A percentile compares a stretch with the other conserved stretches of the same genome.
Conservation (phyloP, 1,140 invertebrate species). For the Triops cancriformis region DNA sequence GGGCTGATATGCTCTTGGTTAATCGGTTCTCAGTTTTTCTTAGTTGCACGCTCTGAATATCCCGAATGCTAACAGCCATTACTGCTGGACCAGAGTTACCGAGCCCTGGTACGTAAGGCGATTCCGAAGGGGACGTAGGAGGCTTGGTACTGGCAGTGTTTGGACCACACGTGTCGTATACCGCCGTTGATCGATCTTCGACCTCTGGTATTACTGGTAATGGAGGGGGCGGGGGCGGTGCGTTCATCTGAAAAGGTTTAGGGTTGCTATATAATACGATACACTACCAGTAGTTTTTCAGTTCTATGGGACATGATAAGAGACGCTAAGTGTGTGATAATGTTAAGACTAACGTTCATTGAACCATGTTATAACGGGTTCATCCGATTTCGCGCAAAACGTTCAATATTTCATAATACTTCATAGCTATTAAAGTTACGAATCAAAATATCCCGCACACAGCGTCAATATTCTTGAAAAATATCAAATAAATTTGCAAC, state of each 20-base stretch:
- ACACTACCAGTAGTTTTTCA: too few relatives aligned
- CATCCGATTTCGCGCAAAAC: too few relatives aligned
- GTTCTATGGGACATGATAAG: too few relatives aligned
- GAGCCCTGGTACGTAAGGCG: constrained; percentile 19
- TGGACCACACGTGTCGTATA: constrained; percentile 1
- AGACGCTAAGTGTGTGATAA: too few relatives aligned
- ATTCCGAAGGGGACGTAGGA: neutral
- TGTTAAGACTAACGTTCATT: too few relatives aligned
- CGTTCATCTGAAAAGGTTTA: constrained; percentile 16
- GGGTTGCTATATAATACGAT: neutral
- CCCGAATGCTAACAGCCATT: constrained; percentile 73
- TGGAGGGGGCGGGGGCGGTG: constrained; percentile 28
- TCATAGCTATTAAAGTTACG: too few relatives aligned
- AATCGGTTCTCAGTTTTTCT: constrained; percentile 59
- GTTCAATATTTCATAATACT: too few relatives aligned
- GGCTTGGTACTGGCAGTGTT: neutral
- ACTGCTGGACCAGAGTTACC: constrained; percentile 43
- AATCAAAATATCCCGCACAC: too few relatives aligned
- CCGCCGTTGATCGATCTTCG: neutral
- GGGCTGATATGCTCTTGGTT: constrained; percentile 67
- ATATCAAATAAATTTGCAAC: too few relatives aligned
- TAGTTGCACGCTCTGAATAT: constrained; percentile 70
- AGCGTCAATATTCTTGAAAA: too few relatives aligned
- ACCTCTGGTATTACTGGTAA: constrained; percentile 32
- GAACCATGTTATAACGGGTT: too few relatives aligned